These are phyloP conservation scores for Halcyon leucocephala DNA, from an alignment of 2,797 vertebrate genomes.

Conservation along the genomic window DNA sequence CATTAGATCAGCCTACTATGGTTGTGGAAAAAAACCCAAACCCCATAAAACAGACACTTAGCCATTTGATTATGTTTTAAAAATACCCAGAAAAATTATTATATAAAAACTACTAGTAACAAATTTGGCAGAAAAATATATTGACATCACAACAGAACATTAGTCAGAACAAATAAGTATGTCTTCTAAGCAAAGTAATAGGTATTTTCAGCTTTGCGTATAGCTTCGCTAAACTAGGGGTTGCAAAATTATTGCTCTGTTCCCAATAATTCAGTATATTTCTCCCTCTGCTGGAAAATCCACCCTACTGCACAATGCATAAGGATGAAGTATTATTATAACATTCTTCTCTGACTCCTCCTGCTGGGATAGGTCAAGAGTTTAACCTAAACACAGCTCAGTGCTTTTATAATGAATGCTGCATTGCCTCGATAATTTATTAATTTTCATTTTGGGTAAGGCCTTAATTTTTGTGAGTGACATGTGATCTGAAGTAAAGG, in stretches of 20 bases:
- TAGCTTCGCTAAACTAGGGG: background rate
- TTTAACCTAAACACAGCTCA: background rate
- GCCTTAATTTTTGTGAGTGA: background rate
- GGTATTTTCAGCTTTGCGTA: background rate
- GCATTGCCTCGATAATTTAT: background rate
- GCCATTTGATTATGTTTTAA: background rate
- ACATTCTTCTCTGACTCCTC: conserved; percentile 13
- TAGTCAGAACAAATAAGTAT: background rate
- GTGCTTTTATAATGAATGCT: conserved; percentile 11
- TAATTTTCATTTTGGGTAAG: background rate
- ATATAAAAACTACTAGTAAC: conserved; percentile 8
- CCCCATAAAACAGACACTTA: background rate
- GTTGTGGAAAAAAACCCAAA: background rate
- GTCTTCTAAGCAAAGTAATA: background rate
- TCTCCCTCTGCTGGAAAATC: conserved; percentile 60
- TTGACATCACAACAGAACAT: background rate
- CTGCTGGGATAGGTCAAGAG: conserved; percentile 15
- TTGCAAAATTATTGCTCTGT: background rate
- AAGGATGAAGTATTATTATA: background rate
- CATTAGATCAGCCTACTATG: conserved; percentile 18
- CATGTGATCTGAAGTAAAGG: background rate
- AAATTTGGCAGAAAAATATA: background rate
- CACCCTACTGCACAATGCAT: background rate
- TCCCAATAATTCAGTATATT: background rate
- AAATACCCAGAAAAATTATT: background rate